Percentiles rank a stretch among this genome's conserved stretches.
These are phyloP conservation scores for Diorhabda elongata DNA, from an alignment of 1,140 invertebrate genomes.

Conservation along the genomic window DNA sequence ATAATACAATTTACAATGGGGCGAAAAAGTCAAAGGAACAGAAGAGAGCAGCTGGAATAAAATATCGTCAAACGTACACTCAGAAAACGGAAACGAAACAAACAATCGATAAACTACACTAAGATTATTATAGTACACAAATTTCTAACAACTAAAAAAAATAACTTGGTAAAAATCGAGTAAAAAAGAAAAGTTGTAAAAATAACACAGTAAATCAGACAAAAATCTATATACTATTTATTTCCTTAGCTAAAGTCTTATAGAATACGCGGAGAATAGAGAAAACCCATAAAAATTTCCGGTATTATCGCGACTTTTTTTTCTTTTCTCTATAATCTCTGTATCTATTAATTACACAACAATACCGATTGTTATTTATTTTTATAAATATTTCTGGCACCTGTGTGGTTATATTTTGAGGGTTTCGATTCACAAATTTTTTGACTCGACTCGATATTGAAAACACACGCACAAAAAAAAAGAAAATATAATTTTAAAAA, in stretches of 20 bases:
- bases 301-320: conserved; percentile 16
- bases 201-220: conserved; percentile 25
- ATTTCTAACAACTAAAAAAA: conserved; percentile 25
- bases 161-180: conserved; percentile 15
- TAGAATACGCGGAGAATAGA: conserved; percentile 14
- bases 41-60: conserved; percentile 16
- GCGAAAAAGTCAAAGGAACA: conserved; percentile 15
- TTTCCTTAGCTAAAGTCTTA: conserved; percentile 24
- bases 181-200: conserved; percentile 15
- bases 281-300: conserved; percentile 16
- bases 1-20: conserved; percentile 40
- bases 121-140: conserved; percentile 27
- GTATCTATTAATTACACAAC: conserved; percentile 15
- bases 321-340: conserved; percentile 8
- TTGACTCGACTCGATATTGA: too few relatives aligned
- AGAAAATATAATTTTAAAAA: too few relatives aligned
- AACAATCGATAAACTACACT: conserved; percentile 22
- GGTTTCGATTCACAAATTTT: too few relatives aligned
- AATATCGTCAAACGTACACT: conserved; percentile 12
- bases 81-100: conserved; percentile 12
- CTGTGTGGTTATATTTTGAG: conserved; percentile 8
- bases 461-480: too few relatives aligned
- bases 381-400: conserved; percentile 28
- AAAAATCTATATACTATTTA: conserved; percentile 19
- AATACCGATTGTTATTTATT: conserved; percentile 29